Conservation (phyloP, 53 echinoderm and acorn worm genomes). For the Luidia sarsii region DNA sequence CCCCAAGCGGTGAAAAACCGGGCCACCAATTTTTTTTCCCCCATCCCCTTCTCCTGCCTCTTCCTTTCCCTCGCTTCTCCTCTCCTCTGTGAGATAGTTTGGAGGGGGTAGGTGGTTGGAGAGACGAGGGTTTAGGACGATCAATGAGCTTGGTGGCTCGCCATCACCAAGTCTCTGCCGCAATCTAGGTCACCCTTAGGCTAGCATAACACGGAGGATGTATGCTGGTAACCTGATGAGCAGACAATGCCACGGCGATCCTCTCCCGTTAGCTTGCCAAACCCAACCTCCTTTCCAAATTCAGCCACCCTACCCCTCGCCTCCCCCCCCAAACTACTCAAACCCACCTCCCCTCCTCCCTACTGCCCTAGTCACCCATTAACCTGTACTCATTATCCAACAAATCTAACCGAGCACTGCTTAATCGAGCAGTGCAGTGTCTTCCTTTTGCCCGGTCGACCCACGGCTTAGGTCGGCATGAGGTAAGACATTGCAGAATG, state of each 20-base stretch:
- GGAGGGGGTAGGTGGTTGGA: constrained; percentile 8
- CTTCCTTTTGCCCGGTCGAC: too few relatives aligned
- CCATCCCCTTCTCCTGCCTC: neutral
- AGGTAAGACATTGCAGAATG: too few relatives aligned
- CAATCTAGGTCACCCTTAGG: constrained; percentile 51
- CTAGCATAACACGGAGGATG: constrained; percentile 40
- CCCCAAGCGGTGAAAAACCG: constrained; percentile 32
- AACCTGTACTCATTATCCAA: constrained; percentile 40
- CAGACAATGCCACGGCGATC: constrained; percentile 43
- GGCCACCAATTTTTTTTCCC: constrained; percentile 18
- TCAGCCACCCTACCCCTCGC: too few relatives aligned
- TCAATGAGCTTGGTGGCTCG: constrained; percentile 28
- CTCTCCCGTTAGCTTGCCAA: neutral
- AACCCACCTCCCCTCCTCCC: too few relatives aligned
- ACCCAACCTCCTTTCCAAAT: neutral
- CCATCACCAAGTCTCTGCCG: neutral
- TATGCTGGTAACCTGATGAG: constrained; percentile 42
- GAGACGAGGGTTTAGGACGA: constrained; percentile 26
- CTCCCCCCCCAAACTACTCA: too few relatives aligned
- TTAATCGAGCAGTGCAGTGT: too few relatives aligned
- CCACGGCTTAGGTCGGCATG: too few relatives aligned
- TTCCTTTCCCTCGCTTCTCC: neutral
- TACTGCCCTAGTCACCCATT: constrained; percentile 29
- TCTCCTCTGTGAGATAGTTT: neutral
- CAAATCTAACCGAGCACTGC: too few relatives aligned